These are phyloP conservation scores for Bellardia bayeri DNA, from an alignment of 2,888 invertebrate genomes.

Conservation along the genomic window DNA sequence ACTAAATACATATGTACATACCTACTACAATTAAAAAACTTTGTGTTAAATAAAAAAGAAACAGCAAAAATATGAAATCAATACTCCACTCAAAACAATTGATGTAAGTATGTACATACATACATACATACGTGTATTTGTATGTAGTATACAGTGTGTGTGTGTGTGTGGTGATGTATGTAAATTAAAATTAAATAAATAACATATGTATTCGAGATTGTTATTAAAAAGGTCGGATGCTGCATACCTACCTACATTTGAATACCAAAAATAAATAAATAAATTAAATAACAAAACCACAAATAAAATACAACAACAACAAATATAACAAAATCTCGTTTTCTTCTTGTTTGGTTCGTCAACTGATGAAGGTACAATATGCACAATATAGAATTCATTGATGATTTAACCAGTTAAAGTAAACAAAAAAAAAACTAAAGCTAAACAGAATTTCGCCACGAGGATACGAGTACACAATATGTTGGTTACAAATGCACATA, in stretches of 20 bases:
- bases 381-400: background rate
- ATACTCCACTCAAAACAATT: conserved; percentile 50
- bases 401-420: conserved; percentile 5
- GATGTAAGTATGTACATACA: conserved; percentile 15
- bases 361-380: conserved; percentile 12
- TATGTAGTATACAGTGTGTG: background rate
- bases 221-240: conserved; percentile 42
- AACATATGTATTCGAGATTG: conserved; percentile 36
- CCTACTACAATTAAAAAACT: background rate
- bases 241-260: conserved; percentile 22
- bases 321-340: conserved; percentile 18
- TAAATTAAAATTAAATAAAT: conserved; percentile 10
- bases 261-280: conserved; percentile 21
- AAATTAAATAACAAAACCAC: conserved; percentile 27
- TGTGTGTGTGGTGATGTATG: background rate
- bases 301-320: conserved; percentile 16
- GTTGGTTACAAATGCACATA: background rate
- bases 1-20: background rate
- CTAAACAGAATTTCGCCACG: conserved; percentile 15
- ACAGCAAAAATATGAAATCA: conserved; percentile 34
- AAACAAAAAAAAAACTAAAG: background rate
- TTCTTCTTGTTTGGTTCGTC: background rate
- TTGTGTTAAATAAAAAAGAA: conserved; percentile 20
- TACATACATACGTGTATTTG: background rate
- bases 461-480: conserved; percentile 22